Conservation (phyloP, 2,797 vertebrate species). For the Sternotherus odoratus region DNA sequence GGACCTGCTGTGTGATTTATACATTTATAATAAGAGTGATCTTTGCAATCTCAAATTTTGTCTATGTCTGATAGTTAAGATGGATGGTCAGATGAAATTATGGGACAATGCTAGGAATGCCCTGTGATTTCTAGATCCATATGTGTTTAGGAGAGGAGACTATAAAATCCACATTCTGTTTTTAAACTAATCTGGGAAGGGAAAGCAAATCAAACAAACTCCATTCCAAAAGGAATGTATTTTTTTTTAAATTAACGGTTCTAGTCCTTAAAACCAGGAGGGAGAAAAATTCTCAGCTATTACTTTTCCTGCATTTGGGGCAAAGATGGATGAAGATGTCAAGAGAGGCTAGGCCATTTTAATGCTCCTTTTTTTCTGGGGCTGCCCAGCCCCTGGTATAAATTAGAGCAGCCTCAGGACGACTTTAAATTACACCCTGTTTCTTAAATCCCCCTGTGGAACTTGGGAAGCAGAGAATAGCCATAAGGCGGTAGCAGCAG, state of each 20-base stretch:
- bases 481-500: not conserved
- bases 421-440: not conserved
- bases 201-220: not conserved
- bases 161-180: not conserved
- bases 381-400: not conserved
- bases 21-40: not conserved
- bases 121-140: not conserved
- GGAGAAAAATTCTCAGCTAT: not conserved
- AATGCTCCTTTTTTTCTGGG: not conserved
- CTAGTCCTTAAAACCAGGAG: not conserved
- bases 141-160: not conserved
- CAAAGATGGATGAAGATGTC: not conserved
- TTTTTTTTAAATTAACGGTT: not conserved
- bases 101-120: not conserved
- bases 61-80: not conserved
- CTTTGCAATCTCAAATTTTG: not conserved
- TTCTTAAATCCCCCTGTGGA: not conserved
- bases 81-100: not conserved
- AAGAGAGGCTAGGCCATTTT: not conserved
- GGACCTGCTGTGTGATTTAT: not conserved
- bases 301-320: not conserved
- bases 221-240: not conserved
- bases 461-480: not conserved
- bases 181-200: not conserved
- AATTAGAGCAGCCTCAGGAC: not conserved